Conservation (phyloP, 2,888 invertebrate genomes). For the Imbricaverruca yamaguchii region DNA sequence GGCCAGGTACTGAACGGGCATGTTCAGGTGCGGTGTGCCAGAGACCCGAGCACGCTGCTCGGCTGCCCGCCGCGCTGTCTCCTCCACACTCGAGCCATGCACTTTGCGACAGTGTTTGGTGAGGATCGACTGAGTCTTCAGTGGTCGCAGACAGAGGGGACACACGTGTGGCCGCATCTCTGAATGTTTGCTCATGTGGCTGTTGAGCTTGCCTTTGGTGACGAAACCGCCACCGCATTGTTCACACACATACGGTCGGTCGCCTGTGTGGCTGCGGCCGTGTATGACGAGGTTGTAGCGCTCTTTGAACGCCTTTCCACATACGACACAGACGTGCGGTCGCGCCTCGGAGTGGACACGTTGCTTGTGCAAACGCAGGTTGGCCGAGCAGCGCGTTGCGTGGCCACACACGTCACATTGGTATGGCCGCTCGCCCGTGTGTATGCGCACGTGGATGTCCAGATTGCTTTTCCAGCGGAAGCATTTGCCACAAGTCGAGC, state of each 20-base stretch:
- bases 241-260: constrained; percentile 79
- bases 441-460: constrained; percentile 78
- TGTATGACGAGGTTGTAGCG: constrained; percentile 79
- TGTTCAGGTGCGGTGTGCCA: background rate
- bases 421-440: constrained; percentile 72
- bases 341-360: constrained; percentile 77
- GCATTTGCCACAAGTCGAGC: constrained; percentile 72
- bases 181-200: constrained; percentile 14
- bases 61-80: background rate
- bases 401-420: constrained; percentile 71
- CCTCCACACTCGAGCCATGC: background rate
- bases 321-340: constrained; percentile 64
- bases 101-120: background rate
- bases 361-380: constrained; percentile 83
- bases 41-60: background rate
- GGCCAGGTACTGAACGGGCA: background rate
- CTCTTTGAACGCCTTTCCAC: constrained; percentile 77
- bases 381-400: constrained; percentile 65
- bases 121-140: background rate
- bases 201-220: constrained; percentile 13
- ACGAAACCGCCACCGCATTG: constrained; percentile 58
- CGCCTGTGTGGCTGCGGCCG: constrained; percentile 72
- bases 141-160: background rate
- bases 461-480: constrained; percentile 84
- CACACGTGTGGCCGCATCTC: background rate